Evolutionary conservation across 2,888 invertebrate species (phyloP), one percentile per base, ranked within the genome.

Genomic region (Eupsilia transversa): DNA sequence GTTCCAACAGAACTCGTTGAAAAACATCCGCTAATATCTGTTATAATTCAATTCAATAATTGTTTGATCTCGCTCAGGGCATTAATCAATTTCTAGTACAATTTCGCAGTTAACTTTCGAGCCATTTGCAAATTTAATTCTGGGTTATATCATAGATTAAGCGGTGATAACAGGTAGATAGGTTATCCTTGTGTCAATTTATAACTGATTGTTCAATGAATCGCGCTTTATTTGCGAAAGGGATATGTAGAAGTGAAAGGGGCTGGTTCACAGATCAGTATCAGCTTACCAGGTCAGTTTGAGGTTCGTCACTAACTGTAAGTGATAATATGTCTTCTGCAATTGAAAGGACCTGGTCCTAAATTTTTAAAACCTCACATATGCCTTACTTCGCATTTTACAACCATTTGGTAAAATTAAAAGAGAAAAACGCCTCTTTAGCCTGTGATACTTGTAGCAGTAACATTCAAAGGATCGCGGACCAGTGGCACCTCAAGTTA

Each of bases 51-150:
- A 94, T 95, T 93, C 90, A 88, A 92, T 94, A 94, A 95, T 94
- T 94, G 93, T 94, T 92, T 92, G 93, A 94, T 93, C 92, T 92
- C 88, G 89, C 85, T 84, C 89, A 88, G 87, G 87, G 89, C 93
- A 94, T 95, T 95, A 94, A 95, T 95, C 95, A 95, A 94, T 94
- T 94, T 93, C 92, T 93, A 92, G 91, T 93, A 92, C 91, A 92
- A 92, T 92, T 92, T 90, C 88, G 87, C 90, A 91, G 92, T 91
- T 93, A 94, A 94, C 94, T 94, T 93, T 86, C 89, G 90, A 91
- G 90, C 94, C 92, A 93, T 94, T 94, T 93, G 93, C 91, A 93
- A 95, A 95, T 95, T 94, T 93, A 91, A 94, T 94, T 94, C 92
- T 88, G 85, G 81, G 72, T 83, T 86, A 64, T 68, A 74, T 74